phyloP scores from a whole-genome alignment of 1,140 invertebrate species.

The Hermetia illucens region DNA sequence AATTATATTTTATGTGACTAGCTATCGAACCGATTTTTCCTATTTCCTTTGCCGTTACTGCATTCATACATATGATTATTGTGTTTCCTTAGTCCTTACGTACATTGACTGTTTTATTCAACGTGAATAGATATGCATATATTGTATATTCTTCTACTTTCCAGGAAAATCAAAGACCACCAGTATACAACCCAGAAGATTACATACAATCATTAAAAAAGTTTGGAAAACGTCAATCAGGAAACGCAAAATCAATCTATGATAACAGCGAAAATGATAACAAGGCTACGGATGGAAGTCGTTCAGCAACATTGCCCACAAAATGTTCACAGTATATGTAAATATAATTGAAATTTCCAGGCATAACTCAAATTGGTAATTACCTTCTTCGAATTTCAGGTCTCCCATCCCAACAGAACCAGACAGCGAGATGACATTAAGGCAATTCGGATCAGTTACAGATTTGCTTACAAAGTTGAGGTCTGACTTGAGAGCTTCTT shows the following conservation, averaged over 20 bases:
- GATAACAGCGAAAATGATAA: conserved; percentile 11
- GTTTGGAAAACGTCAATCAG: conserved; percentile 47
- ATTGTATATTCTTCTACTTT: too few species aligned
- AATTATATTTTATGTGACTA: too few species aligned
- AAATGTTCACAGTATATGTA: conserved; percentile 29
- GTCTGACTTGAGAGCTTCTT: conserved; percentile 69
- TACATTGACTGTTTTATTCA: too few species aligned
- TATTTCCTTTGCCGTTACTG: background rate
- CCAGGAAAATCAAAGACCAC: conserved; percentile 67
- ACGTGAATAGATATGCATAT: too few species aligned
- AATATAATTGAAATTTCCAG: background rate
- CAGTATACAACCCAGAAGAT: conserved; percentile 75
- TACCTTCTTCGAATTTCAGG: conserved; percentile 10
- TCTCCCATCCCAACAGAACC: conserved; percentile 37
- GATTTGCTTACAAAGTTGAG: conserved; percentile 77
- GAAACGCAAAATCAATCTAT: conserved; percentile 23
- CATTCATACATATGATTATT: background rate
- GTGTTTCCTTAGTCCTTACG: too few species aligned
- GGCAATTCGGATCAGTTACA: conserved; percentile 71
- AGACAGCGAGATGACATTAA: conserved; percentile 68
- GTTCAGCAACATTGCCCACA: conserved; percentile 20
- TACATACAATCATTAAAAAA: conserved; percentile 61
- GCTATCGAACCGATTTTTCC: too few species aligned
- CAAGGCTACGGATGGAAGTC: conserved; percentile 10
- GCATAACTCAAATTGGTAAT: background rate